phyloP scores from a whole-genome alignment of 2,113 vertebrate species.

The Gasterosteus nipponicus region DNA sequence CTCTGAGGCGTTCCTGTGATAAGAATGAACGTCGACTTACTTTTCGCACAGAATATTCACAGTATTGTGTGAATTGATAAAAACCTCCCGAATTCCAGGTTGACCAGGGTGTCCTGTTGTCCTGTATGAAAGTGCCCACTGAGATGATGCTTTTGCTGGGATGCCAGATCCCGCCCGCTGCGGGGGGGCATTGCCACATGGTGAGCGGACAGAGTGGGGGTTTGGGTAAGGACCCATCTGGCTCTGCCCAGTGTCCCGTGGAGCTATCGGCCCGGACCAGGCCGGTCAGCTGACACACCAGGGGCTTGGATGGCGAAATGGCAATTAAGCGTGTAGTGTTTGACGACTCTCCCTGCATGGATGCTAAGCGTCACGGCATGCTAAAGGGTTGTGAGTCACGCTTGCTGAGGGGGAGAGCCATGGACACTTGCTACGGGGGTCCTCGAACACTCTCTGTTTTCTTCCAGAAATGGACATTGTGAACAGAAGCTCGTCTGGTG shows the following conservation, averaged over 20 bases:
- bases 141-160: conserved; percentile 38
- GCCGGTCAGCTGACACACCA: conserved; percentile 58
- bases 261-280: conserved; percentile 41
- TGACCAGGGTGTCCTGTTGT: conserved; percentile 45
- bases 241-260: conserved; percentile 52
- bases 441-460: conserved; percentile 30
- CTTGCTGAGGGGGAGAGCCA: conserved; percentile 66
- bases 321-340: conserved; percentile 78
- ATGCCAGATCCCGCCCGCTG: conserved; percentile 52
- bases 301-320: conserved; percentile 57
- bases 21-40: background rate
- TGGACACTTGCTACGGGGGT: conserved; percentile 49
- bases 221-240: conserved; percentile 68
- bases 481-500: conserved; percentile 35
- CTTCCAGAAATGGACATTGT: conserved; percentile 45
- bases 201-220: conserved; percentile 45
- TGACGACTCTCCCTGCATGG: conserved; percentile 70
- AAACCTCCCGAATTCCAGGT: conserved; percentile 37
- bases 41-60: conserved; percentile 14
- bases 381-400: conserved; percentile 73
- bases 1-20: background rate
- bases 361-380: conserved; percentile 56
- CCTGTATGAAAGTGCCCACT: conserved; percentile 31
- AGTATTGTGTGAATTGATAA: conserved; percentile 18
- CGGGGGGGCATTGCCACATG: conserved; percentile 38